Evolutionary conservation across 2,888 invertebrate genomes (phyloP), one percentile per base, ranked within the genome.

Genomic region (Drosophila nigritarsus): DNA sequence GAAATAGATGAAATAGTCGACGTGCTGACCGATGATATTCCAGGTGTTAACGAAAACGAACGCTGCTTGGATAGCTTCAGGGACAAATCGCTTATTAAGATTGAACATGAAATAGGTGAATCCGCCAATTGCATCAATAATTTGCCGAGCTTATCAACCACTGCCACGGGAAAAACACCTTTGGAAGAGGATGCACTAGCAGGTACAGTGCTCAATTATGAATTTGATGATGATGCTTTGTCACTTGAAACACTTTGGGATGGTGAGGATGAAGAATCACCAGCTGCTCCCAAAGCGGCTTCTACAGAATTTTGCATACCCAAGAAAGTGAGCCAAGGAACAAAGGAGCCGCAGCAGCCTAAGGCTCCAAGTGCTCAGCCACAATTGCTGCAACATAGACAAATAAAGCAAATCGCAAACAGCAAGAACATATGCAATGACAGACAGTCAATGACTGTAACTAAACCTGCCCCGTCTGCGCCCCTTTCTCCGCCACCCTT

Each of bases 401-500:
- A 65, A 42, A 2, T 27, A 8, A 2, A 0, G n/a, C 38, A 49
- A 29, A 40, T 5, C 11, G 3, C 18, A 18, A 36, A 29, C n/a
- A n/a, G 8, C n/a, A 3, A 7, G 20, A 38, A 1, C n/a, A 30
- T 6, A 15, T 36, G 15, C 15, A 7, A 3, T 20, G 13, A 13
- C 32, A 60, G 1, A 6, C 32, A 58, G 24, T 30, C 13, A 32
- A 29, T 18, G 32, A 6, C 6, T n/a, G 45, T 0, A 2, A 24
- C 1, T 7, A 15, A 9, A 1, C 45, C 20, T 27, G 18, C 6
- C 18, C 20, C n/a, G 11, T 1, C 27, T 8, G 1, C 0, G 6
- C 75, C 76, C 0, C 13, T 38, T 3, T 86, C 76, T 54, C 54
- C 65, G 9, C 80, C 84, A 32, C 78, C 59, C 0, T 71, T 42